phyloP scores from a whole-genome alignment of 2,888 invertebrate genomes.

The Drosophila lacicola region DNA sequence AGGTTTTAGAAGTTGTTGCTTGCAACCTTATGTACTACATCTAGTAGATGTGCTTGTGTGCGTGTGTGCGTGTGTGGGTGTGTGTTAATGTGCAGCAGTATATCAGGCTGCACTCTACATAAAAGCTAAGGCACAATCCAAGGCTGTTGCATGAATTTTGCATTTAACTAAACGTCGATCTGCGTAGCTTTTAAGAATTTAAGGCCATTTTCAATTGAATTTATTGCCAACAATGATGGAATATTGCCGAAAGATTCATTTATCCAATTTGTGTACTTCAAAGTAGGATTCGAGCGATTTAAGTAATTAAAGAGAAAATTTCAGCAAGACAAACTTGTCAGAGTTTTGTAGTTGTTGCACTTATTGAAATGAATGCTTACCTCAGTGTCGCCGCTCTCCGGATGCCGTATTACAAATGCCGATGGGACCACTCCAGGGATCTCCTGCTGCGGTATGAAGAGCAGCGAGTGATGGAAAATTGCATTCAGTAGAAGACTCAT shows the following conservation, averaged over 20 bases:
- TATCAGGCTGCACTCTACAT: constrained; percentile 20
- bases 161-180: constrained; percentile 20
- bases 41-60: constrained; percentile 7
- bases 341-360: constrained; percentile 1
- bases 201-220: constrained; percentile 3
- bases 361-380: constrained; percentile 83
- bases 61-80: neutral
- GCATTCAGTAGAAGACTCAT: constrained; percentile 91
- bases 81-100: constrained; percentile 16
- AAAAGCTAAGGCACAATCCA: constrained; percentile 19
- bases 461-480: constrained; percentile 91
- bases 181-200: constrained; percentile 7
- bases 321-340: constrained; percentile 21
- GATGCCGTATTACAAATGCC: constrained; percentile 91
- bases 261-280: constrained; percentile 22
- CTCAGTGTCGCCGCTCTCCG: constrained; percentile 89
- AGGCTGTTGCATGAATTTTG: constrained; percentile 18
- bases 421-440: constrained; percentile 91
- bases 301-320: constrained; percentile 45
- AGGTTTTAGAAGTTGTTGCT: constrained; percentile 1
- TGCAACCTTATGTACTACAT: constrained; percentile 23
- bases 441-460: constrained; percentile 92
- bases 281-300: constrained; percentile 29
- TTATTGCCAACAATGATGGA: neutral
- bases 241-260: neutral